Base-by-base conservation (phyloP, 2,113 vertebrate species). In the Astur gentilis region DNA sequence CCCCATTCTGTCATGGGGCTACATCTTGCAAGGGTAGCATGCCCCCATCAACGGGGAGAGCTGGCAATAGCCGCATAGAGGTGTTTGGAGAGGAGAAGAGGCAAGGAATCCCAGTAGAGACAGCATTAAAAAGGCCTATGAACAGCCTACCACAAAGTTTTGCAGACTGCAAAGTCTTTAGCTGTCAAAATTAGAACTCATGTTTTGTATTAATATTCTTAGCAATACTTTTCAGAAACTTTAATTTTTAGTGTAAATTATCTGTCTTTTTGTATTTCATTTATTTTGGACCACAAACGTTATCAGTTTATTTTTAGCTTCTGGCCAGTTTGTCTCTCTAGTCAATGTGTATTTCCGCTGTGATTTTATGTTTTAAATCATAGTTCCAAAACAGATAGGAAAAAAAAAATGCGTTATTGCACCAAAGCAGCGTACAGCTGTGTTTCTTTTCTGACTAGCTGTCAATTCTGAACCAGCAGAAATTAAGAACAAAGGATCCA, bases 21-120 rank as follows among this genome's bases (percentile, higher is more conserved):
- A 21, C 27, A 22, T 66, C 34, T 82, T 82, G 13, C 22, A 42
- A 22, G 25, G 31, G 15, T 58, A 26, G 26, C 10, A 6, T 20
- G 22, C 62, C 25, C 27, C 36, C n/a, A 36, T 32, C 45, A 25
- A 40, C 6, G 69, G 7, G 11, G 8, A 72, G 13, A 78, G 34
- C 5, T 87, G 36, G 16, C 3, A 11, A 27, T 5, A 44, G 16
- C 6, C 2, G 0, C 15, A 44, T 4, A 18, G 55, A 73, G 6
- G 16, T 57, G 44, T 54, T 60, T 62, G 40, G 13, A 62, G 34
- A 78, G 20, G 14, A 81, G 19, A 47, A 81, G 12, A 61, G 21
- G 7, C 8, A 75, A 87, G 22, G 38, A 62, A 75, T 70, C 9
- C 23, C 22, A 18, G 16, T 2, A 78, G 8, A 62, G 11, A 54